Base-by-base conservation (phyloP, 2,888 invertebrate genomes). In the Limnephilus rhombicus region DNA sequence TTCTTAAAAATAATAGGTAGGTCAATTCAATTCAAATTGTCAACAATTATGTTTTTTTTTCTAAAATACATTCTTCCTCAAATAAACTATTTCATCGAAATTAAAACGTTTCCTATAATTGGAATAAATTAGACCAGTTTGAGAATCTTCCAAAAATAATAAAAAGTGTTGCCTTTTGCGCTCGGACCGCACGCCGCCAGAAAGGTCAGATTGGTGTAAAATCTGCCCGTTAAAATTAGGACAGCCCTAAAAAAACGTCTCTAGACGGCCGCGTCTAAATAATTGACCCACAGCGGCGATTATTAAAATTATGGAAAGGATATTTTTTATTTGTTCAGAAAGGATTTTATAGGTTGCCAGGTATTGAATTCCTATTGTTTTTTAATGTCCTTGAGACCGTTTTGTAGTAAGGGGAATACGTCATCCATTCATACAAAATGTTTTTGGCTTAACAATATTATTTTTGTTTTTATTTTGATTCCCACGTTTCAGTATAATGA, bases 261-360 rank as follows among this genome's bases (percentile, higher is more conserved):
- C 88, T 29, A 45, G 29, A 90, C 83, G 89, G 90, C 91, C 89
- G 83, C 87, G 91, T 86, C 90, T 92, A 92, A 93, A 93, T 92
- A 92, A 92, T 93, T 93, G 93, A 93, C 93, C 93, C 92, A 91
- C 92, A 89, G 92, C 92, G 93, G 90, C 85, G 92, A 92, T 93
- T 93, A 92, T 92, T 91, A 91, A 92, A 92, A 89, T 92, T 93
- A 92, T 92, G 92, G 92, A 92, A 90, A 90, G 91, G 82, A 91
- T 89, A 37, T 92, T 92, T 93, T 92, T 91, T 92, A 80, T 92
- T 82, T 82, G 31, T 68, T 81, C 82, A 49, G 85, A 87, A 81
- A 49, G 89, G 80, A 86, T 92, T 89, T 93, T 93, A 93, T 92
- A 92, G 86, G 85, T 41, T 83, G 91, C 90, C 92, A 92, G 92